phyloP scores from a whole-genome alignment of 2,797 vertebrate species.

The Otus scops region DNA sequence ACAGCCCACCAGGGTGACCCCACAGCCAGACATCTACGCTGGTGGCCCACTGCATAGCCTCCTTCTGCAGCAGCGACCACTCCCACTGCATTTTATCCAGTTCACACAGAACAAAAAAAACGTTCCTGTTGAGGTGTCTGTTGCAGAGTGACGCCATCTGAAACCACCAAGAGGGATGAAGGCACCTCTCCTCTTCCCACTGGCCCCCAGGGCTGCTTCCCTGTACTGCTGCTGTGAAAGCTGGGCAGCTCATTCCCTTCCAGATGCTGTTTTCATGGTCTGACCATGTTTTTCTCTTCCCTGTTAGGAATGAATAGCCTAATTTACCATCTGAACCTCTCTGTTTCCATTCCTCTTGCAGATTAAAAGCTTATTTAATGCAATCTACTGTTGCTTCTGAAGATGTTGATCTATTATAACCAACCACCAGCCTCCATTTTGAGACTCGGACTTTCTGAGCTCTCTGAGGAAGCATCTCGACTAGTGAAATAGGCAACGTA shows the following conservation, averaged over 20 bases:
- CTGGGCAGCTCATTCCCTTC: not conserved
- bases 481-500: not conserved
- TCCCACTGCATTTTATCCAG: not conserved
- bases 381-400: not conserved
- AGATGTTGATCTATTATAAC: accelerated
- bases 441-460: not conserved
- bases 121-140: not conserved
- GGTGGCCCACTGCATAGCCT: not conserved
- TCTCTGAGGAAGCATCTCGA: accelerated
- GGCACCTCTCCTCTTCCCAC: not conserved
- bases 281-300: not conserved
- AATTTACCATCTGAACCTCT: not conserved
- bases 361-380: not conserved
- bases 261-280: not conserved
- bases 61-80: accelerated
- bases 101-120: not conserved
- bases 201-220: not conserved
- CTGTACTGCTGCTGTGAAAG: not conserved
- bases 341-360: not conserved
- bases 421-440: not conserved
- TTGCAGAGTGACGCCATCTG: not conserved
- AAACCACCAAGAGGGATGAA: not conserved
- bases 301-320: not conserved
- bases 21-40: not conserved
- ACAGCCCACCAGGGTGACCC: not conserved